Percentiles rank a stretch among this genome's conserved stretches.
Evolutionary conservation across 1,140 invertebrate genomes (phyloP).

Genomic region (Globodera rostochiensis): DNA sequence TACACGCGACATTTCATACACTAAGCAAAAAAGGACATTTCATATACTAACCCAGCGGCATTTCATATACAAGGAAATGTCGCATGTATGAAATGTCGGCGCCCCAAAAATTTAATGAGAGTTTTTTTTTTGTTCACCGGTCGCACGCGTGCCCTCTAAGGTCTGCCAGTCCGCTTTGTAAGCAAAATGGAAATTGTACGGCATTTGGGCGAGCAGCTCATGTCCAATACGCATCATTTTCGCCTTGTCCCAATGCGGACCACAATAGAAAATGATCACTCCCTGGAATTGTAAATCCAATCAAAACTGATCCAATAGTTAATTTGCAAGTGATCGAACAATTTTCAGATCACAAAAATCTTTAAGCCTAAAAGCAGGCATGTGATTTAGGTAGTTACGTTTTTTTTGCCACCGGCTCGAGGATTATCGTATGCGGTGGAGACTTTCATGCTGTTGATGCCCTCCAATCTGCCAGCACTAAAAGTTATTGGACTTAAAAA

Average conservation of each 20-base stretch:
- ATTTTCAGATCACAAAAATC: background rate
- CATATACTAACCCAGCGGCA: no score
- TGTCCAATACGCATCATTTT: background rate
- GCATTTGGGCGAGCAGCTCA: background rate
- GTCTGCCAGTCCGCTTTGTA: constrained; percentile 6
- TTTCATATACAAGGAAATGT: no score
- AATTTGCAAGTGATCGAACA: no score
- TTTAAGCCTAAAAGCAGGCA: background rate
- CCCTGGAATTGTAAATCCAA: background rate
- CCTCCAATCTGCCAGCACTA: background rate
- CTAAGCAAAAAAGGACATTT: no score
- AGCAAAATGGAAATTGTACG: background rate
- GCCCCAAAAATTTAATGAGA: no score
- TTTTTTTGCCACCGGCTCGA: background rate
- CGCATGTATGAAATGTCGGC: no score
- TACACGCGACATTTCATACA: no score
- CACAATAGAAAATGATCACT: constrained; percentile 4
- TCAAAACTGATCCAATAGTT: background rate
- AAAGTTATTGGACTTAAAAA: background rate
- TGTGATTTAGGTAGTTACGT: background rate
- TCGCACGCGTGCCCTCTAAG: background rate
- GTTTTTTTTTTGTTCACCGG: no score
- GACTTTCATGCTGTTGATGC: constrained; percentile 9
- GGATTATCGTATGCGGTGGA: constrained; percentile 1
- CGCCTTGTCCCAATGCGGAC: background rate